Evolutionary conservation across 2,113 vertebrate species (phyloP).

Genomic region (Panthera tigris): DNA sequence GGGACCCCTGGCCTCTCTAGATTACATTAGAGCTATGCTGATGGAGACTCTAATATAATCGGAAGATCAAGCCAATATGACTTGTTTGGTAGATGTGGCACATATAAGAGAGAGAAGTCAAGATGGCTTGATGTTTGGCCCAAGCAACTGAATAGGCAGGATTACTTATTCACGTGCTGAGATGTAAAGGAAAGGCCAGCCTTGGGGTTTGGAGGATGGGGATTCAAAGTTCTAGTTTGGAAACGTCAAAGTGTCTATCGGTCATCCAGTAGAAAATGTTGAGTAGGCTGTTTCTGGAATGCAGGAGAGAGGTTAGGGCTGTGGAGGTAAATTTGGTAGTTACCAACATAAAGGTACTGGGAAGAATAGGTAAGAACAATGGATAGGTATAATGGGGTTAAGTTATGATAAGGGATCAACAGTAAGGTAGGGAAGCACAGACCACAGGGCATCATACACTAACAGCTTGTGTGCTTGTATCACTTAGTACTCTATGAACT

Average conservation of each 20-base stretch:
- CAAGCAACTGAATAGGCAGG: not conserved
- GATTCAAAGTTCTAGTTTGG: not conserved
- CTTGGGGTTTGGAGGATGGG: not conserved
- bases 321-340: not conserved
- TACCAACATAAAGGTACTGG: not conserved
- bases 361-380: not conserved
- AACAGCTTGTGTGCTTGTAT: not conserved
- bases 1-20: not conserved
- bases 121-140: not conserved
- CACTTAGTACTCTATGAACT: not conserved
- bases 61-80: not conserved
- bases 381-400: not conserved
- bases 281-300: not conserved
- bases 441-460: not conserved
- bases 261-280: not conserved
- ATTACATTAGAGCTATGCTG: too few species aligned
- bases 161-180: not conserved
- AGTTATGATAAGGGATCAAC: not conserved
- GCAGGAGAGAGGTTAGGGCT: not conserved
- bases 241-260: not conserved
- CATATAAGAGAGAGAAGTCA: not conserved
- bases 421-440: not conserved
- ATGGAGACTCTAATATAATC: not conserved
- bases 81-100: not conserved
- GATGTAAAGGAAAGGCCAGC: not conserved